Evolutionary conservation across 2,888 invertebrate genomes (phyloP).

Genomic region (Temnothorax ravouxi): DNA sequence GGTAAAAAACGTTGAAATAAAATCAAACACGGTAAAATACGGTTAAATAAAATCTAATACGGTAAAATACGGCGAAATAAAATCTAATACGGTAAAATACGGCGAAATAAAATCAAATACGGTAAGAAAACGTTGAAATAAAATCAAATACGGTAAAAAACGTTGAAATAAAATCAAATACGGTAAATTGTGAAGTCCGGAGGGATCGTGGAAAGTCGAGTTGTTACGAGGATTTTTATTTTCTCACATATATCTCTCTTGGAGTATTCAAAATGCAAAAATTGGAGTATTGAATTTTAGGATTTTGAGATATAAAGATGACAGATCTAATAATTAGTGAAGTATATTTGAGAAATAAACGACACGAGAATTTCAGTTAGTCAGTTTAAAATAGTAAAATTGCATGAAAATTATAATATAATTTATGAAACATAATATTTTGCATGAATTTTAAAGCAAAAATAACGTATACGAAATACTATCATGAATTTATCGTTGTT

Average conservation of each 20-base stretch:
- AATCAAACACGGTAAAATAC: too few species aligned
- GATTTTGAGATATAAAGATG: neutral
- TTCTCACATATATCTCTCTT: neutral
- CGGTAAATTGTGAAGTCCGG: slow-evolving; percentile 38
- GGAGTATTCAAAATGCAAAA: slow-evolving; percentile 11
- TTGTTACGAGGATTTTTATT: slow-evolving; percentile 16
- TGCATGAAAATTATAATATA: neutral
- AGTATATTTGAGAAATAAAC: neutral
- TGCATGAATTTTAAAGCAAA: neutral
- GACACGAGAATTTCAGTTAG: neutral
- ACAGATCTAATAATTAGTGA: too few species aligned
- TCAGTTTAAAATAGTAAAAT: neutral
- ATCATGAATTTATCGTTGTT: neutral
- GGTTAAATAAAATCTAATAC: too few species aligned
- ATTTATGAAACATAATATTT: neutral
- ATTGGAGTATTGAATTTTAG: neutral
- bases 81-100: too few species aligned
- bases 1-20: too few species aligned
- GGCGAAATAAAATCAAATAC: too few species aligned
- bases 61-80: too few species aligned
- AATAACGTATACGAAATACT: neutral
- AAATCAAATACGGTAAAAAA: too few species aligned
- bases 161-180: too few species aligned
- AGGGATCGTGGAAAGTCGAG: slow-evolving; percentile 6
- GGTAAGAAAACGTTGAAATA: too few species aligned